Conservation (phyloP, 2,113 vertebrate species). For the Aramus guarauna region DNA sequence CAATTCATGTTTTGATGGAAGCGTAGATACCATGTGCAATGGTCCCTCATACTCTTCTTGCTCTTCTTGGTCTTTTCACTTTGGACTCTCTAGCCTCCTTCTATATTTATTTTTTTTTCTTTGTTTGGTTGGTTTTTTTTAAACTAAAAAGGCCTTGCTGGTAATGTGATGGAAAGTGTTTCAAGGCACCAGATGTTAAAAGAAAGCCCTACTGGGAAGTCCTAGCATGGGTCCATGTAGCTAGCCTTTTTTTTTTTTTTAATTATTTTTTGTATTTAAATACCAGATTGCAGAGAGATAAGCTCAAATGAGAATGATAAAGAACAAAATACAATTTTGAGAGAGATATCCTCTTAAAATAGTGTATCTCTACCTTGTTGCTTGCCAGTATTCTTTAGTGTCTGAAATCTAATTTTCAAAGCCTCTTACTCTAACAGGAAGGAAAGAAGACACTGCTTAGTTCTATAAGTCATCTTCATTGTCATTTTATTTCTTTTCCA, state of each 20-base stretch:
- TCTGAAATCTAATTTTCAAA: neutral
- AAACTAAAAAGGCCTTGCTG: neutral
- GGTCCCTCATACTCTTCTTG: accelerated
- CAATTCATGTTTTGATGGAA: neutral
- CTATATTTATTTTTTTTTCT: neutral
- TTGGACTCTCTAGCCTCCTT: neutral
- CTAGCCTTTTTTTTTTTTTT: neutral
- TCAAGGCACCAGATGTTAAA: neutral
- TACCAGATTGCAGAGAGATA: neutral
- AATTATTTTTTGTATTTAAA: too few species aligned
- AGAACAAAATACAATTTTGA: neutral
- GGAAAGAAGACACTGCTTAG: neutral
- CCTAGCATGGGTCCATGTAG: neutral
- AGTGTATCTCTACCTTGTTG: neutral
- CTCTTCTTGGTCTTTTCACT: neutral
- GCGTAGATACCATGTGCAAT: neutral
- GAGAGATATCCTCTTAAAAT: neutral
- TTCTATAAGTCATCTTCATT: neutral
- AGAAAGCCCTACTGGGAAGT: neutral
- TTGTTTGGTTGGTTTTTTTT: neutral
- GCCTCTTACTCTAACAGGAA: neutral
- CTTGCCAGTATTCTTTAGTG: neutral
- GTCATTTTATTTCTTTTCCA: slow-evolving; percentile 20
- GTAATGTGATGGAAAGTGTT: neutral
- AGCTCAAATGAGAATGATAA: neutral